Percentiles rank a stretch among this genome's conserved stretches.
Conservation (phyloP, 2,888 invertebrate genomes). For the Didymodactylos carnosus region DNA sequence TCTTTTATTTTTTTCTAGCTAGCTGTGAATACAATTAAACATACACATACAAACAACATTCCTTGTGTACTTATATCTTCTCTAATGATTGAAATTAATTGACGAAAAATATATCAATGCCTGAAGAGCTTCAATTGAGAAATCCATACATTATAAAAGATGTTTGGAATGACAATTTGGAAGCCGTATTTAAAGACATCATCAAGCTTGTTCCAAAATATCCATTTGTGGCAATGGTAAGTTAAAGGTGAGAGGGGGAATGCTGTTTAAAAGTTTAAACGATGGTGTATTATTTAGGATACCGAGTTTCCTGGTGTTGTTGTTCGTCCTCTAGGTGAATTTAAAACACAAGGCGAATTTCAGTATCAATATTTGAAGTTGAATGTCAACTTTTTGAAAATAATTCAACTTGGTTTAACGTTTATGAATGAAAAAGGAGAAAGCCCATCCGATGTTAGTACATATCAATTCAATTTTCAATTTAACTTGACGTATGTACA, state of each 20-base stretch:
- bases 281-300: constrained; percentile 42
- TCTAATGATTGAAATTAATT: too few relatives aligned
- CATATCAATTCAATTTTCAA: constrained; percentile 99
- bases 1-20: too few relatives aligned
- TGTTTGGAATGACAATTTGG: constrained; percentile 90
- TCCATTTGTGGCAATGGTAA: constrained; percentile 49
- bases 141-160: constrained; percentile 70
- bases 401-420: constrained; percentile 73
- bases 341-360: constrained; percentile 39
- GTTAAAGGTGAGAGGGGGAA: background rate
- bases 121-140: constrained; percentile 4
- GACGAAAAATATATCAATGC: too few relatives aligned
- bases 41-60: too few relatives aligned
- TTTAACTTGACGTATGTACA: constrained; percentile 72
- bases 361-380: constrained; percentile 72
- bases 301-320: constrained; percentile 97
- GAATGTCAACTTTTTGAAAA: constrained; percentile 87
- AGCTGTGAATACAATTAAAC: too few relatives aligned
- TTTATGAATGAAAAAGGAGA: constrained; percentile 93
- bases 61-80: too few relatives aligned
- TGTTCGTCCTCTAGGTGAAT: constrained; percentile 72
- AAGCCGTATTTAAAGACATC: constrained; percentile 83
- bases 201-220: constrained; percentile 49
- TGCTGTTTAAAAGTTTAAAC: background rate
- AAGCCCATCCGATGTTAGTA: constrained; percentile 54